These are phyloP conservation scores for Hycleus cichorii DNA, from an alignment of 1,140 invertebrate species.

Conservation along the genomic window DNA sequence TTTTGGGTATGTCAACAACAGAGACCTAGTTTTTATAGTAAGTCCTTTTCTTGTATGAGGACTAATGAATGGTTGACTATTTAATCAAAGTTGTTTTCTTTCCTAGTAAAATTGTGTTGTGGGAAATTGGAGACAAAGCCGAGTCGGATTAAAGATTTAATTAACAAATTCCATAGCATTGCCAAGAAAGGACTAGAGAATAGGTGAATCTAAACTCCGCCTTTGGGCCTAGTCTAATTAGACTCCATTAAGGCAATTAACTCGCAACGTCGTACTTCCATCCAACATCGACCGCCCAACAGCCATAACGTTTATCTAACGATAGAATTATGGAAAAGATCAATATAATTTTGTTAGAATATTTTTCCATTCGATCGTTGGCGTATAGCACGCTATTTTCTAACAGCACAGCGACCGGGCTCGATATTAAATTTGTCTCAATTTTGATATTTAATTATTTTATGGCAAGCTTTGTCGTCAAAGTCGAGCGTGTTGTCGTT, in stretches of 20 bases:
- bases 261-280: conserved; percentile 12
- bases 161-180: conserved; percentile 13
- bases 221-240: conserved; percentile 17
- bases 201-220: conserved; percentile 11
- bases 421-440: conserved; percentile 34
- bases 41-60: no score
- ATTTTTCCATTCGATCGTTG: conserved; percentile 1
- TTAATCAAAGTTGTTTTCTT: no score
- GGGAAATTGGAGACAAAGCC: conserved; percentile 2
- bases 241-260: conserved; percentile 21
- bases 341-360: conserved; percentile 2
- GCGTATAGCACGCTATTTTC: neutral
- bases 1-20: no score
- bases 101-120: no score
- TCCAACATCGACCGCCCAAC: neutral
- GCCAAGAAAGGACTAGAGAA: conserved; percentile 3
- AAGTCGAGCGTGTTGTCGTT: conserved; percentile 25
- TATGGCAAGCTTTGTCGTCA: conserved; percentile 33
- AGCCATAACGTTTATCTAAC: no score
- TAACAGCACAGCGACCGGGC: conserved; percentile 12
- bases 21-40: no score
- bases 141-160: conserved; percentile 12
- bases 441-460: conserved; percentile 39
- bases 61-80: no score
- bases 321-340: no score